These are phyloP conservation scores for Cephus sareptanus DNA, from an alignment of 2,888 invertebrate species.

Conservation along the genomic window DNA sequence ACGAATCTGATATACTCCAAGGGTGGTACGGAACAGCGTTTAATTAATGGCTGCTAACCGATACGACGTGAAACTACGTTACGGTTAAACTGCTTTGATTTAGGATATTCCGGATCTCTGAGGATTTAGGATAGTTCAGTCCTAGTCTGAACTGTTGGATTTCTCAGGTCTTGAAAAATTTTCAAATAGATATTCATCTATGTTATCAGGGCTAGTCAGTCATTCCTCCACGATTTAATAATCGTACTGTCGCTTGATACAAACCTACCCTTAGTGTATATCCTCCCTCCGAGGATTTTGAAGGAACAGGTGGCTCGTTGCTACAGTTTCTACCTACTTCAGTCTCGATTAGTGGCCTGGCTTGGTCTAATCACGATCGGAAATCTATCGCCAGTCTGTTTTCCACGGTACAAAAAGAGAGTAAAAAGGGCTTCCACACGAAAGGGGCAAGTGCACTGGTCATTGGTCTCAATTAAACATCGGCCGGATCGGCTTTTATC, in stretches of 20 bases:
- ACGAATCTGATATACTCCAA: not conserved
- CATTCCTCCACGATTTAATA: not conserved
- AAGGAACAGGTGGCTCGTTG: not conserved
- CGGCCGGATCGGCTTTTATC: constrained; percentile 28
- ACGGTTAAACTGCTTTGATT: not conserved
- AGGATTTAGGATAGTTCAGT: not conserved
- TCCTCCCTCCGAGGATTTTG: not conserved
- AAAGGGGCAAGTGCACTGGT: constrained; percentile 18
- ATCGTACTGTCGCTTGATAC: not conserved
- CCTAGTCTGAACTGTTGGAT: not conserved
- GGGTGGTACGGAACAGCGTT: not conserved
- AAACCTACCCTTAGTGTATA: not conserved
- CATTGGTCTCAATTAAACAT: constrained; percentile 41
- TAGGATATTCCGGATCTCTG: not conserved
- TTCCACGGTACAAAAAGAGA: not conserved
- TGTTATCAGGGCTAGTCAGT: not conserved
- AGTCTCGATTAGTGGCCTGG: not conserved
- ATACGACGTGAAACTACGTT: constrained; percentile 21
- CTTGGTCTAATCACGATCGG: not conserved
- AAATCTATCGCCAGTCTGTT: not conserved
- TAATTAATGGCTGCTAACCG: constrained; percentile 41
- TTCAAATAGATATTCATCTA: not conserved
- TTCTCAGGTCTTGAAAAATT: not conserved
- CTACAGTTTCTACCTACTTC: not conserved
- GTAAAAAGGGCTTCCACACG: not conserved